These are phyloP conservation scores for Melanaphis sacchari DNA, from an alignment of 1,140 invertebrate species.

Conservation along the genomic window DNA sequence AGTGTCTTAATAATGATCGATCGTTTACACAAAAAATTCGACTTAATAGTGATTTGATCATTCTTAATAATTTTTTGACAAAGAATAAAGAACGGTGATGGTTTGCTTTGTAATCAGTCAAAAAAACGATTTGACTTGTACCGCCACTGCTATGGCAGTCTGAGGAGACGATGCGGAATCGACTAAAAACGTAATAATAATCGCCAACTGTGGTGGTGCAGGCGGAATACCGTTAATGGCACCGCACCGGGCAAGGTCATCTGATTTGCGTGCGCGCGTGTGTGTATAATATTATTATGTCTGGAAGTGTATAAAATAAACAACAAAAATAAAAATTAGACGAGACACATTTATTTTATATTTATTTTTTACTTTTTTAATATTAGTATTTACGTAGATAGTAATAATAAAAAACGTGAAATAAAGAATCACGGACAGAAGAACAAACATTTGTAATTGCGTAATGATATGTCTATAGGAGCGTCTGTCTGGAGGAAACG, in stretches of 20 bases:
- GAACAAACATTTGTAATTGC: conserved; percentile 26
- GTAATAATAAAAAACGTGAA: not conserved
- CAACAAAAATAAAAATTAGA: not conserved
- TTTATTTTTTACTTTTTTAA: not conserved
- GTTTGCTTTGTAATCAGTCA: not conserved
- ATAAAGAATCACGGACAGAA: not conserved
- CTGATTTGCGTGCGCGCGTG: not conserved
- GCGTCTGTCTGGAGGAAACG: not conserved
- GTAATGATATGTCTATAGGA: not conserved
- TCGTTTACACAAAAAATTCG: not conserved
- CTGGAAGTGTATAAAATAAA: not conserved
- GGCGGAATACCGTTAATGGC: conserved; percentile 52
- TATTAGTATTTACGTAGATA: not conserved
- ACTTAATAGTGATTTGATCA: not conserved
- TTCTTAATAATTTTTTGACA: not conserved
- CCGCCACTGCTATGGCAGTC: not conserved
- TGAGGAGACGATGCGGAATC: not conserved
- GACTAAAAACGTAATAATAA: conserved; percentile 44
- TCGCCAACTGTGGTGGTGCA: not conserved
- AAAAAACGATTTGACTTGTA: conserved; percentile 19
- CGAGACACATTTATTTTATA: not conserved
- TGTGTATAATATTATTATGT: conserved; percentile 6
- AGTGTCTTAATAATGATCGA: not conserved
- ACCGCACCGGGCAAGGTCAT: conserved; percentile 44
- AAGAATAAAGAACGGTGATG: not conserved